phyloP scores from a whole-genome alignment of 1,140 invertebrate genomes.

The Eurosta solidaginis region DNA sequence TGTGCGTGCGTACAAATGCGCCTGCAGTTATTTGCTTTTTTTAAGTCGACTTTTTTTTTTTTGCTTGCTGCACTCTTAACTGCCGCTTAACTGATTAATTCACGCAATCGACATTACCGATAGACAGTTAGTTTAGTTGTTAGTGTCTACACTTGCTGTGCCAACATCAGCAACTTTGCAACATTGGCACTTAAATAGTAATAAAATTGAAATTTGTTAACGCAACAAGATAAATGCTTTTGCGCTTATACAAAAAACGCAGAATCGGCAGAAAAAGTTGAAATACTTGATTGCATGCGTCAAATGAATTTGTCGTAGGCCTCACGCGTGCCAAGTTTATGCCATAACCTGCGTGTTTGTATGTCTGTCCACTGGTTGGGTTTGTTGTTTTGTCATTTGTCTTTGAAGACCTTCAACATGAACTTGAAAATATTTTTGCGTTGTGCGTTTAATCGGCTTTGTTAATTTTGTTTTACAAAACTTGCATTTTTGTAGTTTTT shows the following conservation, averaged over 20 bases:
- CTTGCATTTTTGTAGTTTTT: background rate
- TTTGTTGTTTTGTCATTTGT: background rate
- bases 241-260: background rate
- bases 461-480: background rate
- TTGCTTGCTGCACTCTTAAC: background rate
- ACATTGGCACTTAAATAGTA: background rate
- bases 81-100: conserved; percentile 27
- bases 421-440: conserved; percentile 5
- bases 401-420: conserved; percentile 2
- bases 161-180: background rate
- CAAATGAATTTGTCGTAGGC: background rate
- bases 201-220: background rate
- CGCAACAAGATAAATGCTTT: background rate
- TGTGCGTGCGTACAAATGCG: background rate
- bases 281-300: conserved; percentile 1
- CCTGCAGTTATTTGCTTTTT: background rate
- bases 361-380: background rate
- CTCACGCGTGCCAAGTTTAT: background rate
- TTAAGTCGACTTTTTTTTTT: background rate
- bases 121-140: too few species aligned
- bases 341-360: background rate
- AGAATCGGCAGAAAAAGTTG: conserved; percentile 1
- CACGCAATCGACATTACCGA: conserved; percentile 2
- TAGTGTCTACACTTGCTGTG: background rate
- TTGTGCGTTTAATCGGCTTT: too few species aligned